Conservation (phyloP, 1,140 invertebrate species). For the Zaprionus taronus region DNA sequence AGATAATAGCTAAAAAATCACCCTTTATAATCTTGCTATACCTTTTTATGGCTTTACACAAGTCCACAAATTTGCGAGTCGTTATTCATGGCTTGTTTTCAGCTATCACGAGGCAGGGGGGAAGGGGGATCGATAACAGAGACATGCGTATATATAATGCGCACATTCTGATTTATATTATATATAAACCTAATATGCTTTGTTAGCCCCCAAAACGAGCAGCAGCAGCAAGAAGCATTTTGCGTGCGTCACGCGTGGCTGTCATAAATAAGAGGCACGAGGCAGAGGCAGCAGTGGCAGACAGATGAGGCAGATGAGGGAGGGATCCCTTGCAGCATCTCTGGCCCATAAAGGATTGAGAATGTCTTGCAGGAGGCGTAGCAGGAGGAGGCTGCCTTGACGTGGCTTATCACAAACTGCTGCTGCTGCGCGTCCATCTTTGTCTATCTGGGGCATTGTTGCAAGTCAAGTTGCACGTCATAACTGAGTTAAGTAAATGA, state of each 20-base stretch:
- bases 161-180: background rate
- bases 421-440: background rate
- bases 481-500: conserved; percentile 12
- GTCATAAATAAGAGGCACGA: conserved; percentile 61
- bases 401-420: conserved; percentile 39
- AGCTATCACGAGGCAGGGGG: conserved; percentile 5
- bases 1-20: no score
- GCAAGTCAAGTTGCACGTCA: conserved; percentile 36
- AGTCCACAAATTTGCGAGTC: background rate
- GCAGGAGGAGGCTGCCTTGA: background rate
- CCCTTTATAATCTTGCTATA: background rate
- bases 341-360: conserved; percentile 29
- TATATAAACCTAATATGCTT: conserved; percentile 9
- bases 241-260: conserved; percentile 40
- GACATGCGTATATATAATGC: background rate
- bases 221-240: conserved; percentile 23
- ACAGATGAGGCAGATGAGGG: no score
- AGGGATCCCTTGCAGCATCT: background rate
- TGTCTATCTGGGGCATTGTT: conserved; percentile 22
- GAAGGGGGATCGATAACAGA: background rate
- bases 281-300: background rate
- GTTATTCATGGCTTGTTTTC: conserved; percentile 24
- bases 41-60: background rate
- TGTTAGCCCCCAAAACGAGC: conserved; percentile 10
- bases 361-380: background rate